A percentile compares a stretch with the other conserved stretches of the same genome.
Evolutionary conservation across 2,797 vertebrate species (phyloP).

Genomic region (Clangula hyemalis): DNA sequence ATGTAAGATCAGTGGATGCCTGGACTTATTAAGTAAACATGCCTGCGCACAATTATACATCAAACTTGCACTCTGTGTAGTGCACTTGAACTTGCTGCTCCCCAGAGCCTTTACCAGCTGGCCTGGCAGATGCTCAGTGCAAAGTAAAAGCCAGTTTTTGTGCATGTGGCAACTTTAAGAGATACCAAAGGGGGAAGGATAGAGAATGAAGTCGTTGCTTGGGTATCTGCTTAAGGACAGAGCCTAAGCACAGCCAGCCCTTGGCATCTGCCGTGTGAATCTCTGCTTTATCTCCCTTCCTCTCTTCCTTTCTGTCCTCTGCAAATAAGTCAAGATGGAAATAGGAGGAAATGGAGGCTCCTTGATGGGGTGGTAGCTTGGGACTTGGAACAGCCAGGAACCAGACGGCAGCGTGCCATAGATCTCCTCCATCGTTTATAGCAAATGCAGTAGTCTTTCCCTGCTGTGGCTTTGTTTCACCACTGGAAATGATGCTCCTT

Average conservation of each 20-base stretch:
- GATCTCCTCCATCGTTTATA: not conserved
- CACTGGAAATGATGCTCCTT: not conserved
- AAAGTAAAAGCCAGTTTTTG: not conserved
- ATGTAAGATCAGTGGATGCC: constrained; percentile 52
- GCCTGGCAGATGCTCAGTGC: constrained; percentile 50
- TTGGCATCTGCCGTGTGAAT: not conserved
- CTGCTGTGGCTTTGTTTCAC: not conserved
- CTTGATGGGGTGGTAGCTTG: no score
- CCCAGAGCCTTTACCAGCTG: constrained; percentile 48
- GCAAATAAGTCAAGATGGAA: not conserved
- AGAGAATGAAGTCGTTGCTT: not conserved
- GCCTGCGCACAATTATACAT: not conserved
- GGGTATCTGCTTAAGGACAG: not conserved
- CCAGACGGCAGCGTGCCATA: no score
- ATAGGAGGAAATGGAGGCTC: not conserved
- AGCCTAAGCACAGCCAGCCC: not conserved
- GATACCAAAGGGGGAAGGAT: not conserved
- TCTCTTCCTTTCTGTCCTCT: not conserved
- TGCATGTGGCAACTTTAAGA: not conserved
- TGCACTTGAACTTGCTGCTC: constrained; percentile 2
- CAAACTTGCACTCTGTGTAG: constrained; percentile 1
- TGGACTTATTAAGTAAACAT: constrained; percentile 63
- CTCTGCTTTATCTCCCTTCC: not conserved
- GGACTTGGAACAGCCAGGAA: not conserved
- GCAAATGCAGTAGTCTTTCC: not conserved